phyloP scores from a whole-genome alignment of 2,888 invertebrate genomes.

The Cryptus viduatorius region DNA sequence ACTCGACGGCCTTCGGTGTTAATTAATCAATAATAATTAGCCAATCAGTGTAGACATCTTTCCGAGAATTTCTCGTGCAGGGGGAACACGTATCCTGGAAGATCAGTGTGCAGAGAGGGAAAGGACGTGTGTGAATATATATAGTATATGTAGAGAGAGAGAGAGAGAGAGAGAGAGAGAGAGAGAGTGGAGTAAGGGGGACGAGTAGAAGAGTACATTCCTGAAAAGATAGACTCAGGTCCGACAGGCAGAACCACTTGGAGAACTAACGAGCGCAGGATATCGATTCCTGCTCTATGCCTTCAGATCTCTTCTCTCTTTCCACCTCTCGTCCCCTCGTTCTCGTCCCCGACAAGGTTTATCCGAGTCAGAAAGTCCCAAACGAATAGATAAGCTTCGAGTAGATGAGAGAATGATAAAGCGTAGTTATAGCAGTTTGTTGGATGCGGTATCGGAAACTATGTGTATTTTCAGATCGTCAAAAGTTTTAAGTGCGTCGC shows the following conservation, averaged over 20 bases:
- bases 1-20: conserved; percentile 39
- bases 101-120: conserved; percentile 49
- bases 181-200: conserved; percentile 38
- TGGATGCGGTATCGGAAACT: conserved; percentile 30
- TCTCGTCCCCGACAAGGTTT: conserved; percentile 66
- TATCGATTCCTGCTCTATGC: conserved; percentile 66
- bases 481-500: background rate
- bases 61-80: conserved; percentile 53
- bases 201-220: conserved; percentile 60
- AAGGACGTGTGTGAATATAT: conserved; percentile 28
- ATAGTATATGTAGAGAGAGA: conserved; percentile 29
- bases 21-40: conserved; percentile 68
- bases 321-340: conserved; percentile 44
- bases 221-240: conserved; percentile 67
- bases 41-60: conserved; percentile 64
- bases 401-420: conserved; percentile 66
- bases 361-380: conserved; percentile 63
- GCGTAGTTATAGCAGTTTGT: conserved; percentile 19
- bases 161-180: conserved; percentile 34
- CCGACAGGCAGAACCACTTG: conserved; percentile 65
- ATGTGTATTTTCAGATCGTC: background rate
- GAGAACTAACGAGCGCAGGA: conserved; percentile 67
- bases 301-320: background rate
- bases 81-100: conserved; percentile 42
- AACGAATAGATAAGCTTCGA: conserved; percentile 66